Evolutionary conservation across 53 echinoderm and acorn worm genomes (phyloP).

Genomic region (Echinarachnius parma): DNA sequence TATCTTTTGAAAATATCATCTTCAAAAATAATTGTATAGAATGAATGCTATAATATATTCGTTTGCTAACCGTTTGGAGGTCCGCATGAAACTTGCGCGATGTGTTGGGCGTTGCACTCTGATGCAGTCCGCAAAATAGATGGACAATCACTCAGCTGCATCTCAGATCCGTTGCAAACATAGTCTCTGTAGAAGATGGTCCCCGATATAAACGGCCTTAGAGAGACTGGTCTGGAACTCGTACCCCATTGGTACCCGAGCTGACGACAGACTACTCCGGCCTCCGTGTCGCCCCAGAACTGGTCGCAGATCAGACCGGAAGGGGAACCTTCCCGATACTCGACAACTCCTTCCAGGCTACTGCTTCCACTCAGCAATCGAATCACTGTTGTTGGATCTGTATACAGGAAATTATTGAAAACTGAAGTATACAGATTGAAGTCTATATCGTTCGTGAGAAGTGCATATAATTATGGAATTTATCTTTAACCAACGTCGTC

Average conservation of each 20-base stretch:
- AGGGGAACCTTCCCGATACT: not conserved
- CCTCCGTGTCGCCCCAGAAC: conserved; percentile 3
- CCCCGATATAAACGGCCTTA: not conserved
- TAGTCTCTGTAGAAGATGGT: conserved; percentile 12
- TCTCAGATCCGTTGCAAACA: not conserved
- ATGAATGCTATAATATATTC: no score
- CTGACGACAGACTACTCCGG: conserved; percentile 3
- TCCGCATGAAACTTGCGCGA: conserved; percentile 18
- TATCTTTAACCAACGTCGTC: no score
- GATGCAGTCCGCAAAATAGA: no score
- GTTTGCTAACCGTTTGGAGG: conserved; percentile 13
- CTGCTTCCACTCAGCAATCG: not conserved
- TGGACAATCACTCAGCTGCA: not conserved
- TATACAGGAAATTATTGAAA: not conserved
- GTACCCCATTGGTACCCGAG: conserved; percentile 11
- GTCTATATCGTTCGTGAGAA: no score
- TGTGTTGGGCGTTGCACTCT: not conserved
- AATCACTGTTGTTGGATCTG: not conserved
- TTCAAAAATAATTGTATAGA: not conserved
- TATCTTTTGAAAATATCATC: not conserved
- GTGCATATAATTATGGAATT: no score
- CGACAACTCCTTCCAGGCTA: conserved; percentile 15
- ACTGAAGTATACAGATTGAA: no score
- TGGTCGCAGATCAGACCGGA: conserved; percentile 12
- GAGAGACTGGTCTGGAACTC: conserved; percentile 3